Percentiles rank a stretch among this genome's conserved stretches.
Evolutionary conservation across 2,797 vertebrate species (phyloP).

Genomic region (Sebastes umbrosus): DNA sequence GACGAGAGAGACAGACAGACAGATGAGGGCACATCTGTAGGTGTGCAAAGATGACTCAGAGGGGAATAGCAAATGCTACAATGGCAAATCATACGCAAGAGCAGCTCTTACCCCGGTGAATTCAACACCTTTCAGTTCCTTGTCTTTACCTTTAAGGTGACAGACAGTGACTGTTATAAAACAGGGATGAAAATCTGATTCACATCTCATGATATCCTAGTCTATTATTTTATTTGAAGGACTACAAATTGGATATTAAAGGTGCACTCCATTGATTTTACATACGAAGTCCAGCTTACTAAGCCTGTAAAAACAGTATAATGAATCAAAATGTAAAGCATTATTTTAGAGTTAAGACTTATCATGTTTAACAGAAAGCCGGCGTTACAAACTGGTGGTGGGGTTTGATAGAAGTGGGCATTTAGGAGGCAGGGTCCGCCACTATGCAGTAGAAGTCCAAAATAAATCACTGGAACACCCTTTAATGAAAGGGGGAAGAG

Average conservation of each 20-base stretch:
- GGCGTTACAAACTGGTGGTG: background rate
- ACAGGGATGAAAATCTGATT: background rate
- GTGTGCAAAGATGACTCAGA: conserved; percentile 29
- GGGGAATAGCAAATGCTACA: conserved; percentile 19
- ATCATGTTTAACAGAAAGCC: background rate
- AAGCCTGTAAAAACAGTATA: background rate
- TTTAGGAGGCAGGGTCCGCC: background rate
- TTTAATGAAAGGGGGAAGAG: background rate
- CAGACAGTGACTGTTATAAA: background rate
- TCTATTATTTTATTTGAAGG: background rate
- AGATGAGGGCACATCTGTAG: conserved; percentile 42
- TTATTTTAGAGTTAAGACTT: background rate
- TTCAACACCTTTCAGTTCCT: background rate
- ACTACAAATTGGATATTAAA: background rate
- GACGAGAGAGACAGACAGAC: background rate
- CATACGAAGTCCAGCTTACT: background rate
- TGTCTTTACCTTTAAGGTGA: background rate
- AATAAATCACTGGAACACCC: background rate
- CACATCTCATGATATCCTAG: background rate
- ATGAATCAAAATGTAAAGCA: background rate
- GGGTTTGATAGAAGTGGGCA: background rate
- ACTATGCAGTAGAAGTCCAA: background rate
- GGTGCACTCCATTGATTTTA: background rate
- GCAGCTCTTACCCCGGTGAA: background rate
- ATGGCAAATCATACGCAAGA: background rate